A percentile compares a stretch with the other conserved stretches of the same genome.
phyloP scores from a whole-genome alignment of 1,140 invertebrate species.

The Drosophila auraria region DNA sequence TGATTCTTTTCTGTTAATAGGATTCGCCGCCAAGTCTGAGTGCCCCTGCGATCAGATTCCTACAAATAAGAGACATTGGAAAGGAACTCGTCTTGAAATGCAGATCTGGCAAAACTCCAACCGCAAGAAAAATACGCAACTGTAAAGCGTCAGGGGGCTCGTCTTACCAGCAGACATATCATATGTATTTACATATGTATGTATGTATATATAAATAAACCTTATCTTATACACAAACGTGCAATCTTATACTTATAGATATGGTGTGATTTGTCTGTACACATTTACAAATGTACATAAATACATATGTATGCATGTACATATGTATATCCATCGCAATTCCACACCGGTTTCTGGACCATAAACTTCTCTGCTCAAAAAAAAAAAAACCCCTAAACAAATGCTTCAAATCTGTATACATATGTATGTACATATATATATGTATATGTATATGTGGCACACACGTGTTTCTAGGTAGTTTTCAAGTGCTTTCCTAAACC shows the following conservation, averaged over 20 bases:
- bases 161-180: conserved; percentile 42
- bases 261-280: conserved; percentile 5
- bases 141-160: conserved; percentile 47
- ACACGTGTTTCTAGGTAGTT: conserved; percentile 24
- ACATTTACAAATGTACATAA: not conserved
- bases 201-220: conserved; percentile 52
- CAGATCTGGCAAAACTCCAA: conserved; percentile 52
- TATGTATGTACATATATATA: not conserved
- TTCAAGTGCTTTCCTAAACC: conserved; percentile 11
- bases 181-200: not conserved
- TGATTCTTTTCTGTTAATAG: not conserved
- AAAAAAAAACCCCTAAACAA: conserved; percentile 17
- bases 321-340: not conserved
- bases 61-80: conserved; percentile 4
- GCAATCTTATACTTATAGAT: not conserved
- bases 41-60: conserved; percentile 20
- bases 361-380: conserved; percentile 26
- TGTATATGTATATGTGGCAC: not conserved
- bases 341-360: conserved; percentile 43
- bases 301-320: not conserved
- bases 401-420: not conserved
- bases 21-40: not conserved
- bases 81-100: not conserved
- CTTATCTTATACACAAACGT: conserved; percentile 32
- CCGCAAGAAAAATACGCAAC: conserved; percentile 30